phyloP scores from a whole-genome alignment of 92 coral and sea anemone genomes.

The Porites evermanni region DNA sequence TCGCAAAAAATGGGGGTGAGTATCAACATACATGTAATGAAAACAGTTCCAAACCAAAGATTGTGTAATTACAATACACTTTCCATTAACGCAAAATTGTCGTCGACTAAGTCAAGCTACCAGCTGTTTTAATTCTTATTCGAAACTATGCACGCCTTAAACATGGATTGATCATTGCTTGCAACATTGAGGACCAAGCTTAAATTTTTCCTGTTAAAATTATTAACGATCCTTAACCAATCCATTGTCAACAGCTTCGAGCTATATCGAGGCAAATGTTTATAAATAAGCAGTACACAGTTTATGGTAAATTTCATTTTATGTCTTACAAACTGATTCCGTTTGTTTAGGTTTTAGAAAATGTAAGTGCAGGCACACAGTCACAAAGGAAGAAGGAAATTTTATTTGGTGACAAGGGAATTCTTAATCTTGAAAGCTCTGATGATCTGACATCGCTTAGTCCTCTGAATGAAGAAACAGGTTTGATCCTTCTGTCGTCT shows the following conservation, averaged over 20 bases:
- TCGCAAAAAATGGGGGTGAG: constrained; percentile 36
- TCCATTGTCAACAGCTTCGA: too few species aligned
- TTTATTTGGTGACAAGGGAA: constrained; percentile 27
- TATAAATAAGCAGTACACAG: too few species aligned
- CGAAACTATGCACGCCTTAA: too few species aligned
- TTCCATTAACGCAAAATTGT: not conserved
- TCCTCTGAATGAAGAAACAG: constrained; percentile 82
- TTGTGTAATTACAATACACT: not conserved
- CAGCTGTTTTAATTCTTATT: not conserved
- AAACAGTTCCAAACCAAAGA: not conserved
- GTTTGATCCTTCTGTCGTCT: constrained; percentile 41
- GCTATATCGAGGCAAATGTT: too few species aligned
- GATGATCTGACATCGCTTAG: constrained; percentile 75
- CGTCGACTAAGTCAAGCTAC: not conserved
- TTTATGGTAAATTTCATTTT: too few species aligned
- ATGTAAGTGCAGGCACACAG: constrained; percentile 4
- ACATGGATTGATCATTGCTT: too few species aligned
- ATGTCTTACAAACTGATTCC: not conserved
- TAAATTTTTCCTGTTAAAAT: too few species aligned
- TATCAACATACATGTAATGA: not conserved
- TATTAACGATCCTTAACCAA: too few species aligned
- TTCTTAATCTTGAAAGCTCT: constrained; percentile 6
- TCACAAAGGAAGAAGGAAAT: not conserved
- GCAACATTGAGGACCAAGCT: too few species aligned
- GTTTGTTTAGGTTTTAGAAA: constrained; percentile 34